Percentiles rank a stretch among this genome's conserved stretches.
Conservation (phyloP, 64 coral and sea anemone genomes). For the Cladopsammia gracilis region DNA sequence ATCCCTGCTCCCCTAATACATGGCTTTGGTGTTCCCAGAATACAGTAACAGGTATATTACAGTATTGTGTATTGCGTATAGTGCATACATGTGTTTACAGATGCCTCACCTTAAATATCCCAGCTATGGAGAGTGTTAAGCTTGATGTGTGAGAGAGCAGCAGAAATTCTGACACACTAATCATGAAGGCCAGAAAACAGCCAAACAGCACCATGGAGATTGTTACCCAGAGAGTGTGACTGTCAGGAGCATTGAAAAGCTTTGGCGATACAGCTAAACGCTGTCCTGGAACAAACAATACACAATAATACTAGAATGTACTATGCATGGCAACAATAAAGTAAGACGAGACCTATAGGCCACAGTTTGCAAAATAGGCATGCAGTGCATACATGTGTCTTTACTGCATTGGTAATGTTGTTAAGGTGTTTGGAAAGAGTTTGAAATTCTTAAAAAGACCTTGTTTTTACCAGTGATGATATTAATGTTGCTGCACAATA, state of each 20-base stretch:
- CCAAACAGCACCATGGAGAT: constrained; percentile 91
- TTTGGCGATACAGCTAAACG: constrained; percentile 73
- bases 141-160: constrained; percentile 94
- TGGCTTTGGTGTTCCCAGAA: no score
- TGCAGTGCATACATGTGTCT: no score
- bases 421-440: no score
- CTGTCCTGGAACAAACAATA: constrained; percentile 59
- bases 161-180: constrained; percentile 91
- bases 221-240: constrained; percentile 33
- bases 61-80: not conserved
- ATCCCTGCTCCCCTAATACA: no score
- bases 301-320: not conserved
- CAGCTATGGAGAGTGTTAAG: constrained; percentile 89
- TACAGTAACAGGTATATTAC: not conserved
- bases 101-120: constrained; percentile 92
- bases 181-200: constrained; percentile 93
- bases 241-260: constrained; percentile 72
- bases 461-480: no score
- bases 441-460: no score
- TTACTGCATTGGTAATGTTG: no score
- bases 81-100: no score
- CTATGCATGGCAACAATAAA: not conserved
- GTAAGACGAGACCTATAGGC: not conserved
- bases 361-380: no score
- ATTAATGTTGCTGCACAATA: no score